Conservation (phyloP, 2,797 vertebrate genomes). For the Microtus agrestis region DNA sequence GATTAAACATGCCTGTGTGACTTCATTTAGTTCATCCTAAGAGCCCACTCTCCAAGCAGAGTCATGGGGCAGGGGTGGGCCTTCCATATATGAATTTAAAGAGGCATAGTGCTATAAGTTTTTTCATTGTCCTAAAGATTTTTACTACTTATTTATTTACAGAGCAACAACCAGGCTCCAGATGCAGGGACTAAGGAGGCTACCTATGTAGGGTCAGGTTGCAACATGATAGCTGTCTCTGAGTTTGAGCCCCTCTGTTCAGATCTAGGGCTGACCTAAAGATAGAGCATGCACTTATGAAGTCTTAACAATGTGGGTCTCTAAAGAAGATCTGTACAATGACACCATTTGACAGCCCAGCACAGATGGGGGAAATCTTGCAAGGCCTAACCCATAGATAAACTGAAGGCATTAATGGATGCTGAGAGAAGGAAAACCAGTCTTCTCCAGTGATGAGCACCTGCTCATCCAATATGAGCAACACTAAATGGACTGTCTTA, state of each 20-base stretch:
- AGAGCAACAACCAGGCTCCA: slow-evolving; percentile 76
- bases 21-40: background rate
- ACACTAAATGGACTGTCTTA: background rate
- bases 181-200: slow-evolving; percentile 73
- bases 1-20: background rate
- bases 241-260: slow-evolving; percentile 98
- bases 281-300: background rate
- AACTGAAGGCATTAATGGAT: background rate
- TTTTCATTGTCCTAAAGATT: slow-evolving; percentile 69
- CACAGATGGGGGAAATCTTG: background rate
- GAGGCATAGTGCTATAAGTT: background rate
- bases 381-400: background rate
- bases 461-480: background rate
- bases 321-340: background rate
- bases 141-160: background rate
- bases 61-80: background rate
- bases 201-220: slow-evolving; percentile 90
- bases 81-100: background rate
- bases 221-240: slow-evolving; percentile 94
- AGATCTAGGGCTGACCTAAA: slow-evolving; percentile 93
- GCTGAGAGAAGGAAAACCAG: background rate
- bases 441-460: background rate
- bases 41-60: background rate
- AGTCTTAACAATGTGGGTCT: background rate
- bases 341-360: background rate